Conservation (phyloP, 1,140 invertebrate genomes). For the Helicoverpa zea region DNA sequence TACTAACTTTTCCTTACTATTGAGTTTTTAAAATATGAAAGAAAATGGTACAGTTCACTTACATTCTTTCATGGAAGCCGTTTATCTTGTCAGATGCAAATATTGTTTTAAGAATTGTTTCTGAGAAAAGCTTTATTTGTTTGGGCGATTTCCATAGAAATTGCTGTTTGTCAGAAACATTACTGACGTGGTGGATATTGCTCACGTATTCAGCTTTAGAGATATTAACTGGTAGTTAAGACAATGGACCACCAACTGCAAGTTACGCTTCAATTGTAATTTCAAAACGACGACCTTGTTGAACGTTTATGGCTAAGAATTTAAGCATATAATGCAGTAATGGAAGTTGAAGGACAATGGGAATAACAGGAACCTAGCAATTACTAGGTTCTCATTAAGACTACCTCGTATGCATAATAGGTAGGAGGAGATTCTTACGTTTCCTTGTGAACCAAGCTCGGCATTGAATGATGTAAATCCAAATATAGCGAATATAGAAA, state of each 20-base stretch:
- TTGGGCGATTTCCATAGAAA: neutral
- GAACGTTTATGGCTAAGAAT: slow-evolving; percentile 24
- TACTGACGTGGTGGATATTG: neutral
- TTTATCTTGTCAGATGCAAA: neutral
- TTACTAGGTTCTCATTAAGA: slow-evolving; percentile 12
- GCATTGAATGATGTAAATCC: neutral
- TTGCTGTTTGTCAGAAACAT: neutral
- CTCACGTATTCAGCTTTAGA: neutral
- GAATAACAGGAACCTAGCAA: slow-evolving; percentile 20
- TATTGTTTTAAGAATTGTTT: neutral
- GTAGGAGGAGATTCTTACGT: neutral
- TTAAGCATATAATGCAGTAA: slow-evolving; percentile 10
- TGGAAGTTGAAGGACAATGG: neutral
- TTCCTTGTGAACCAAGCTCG: slow-evolving; percentile 13
- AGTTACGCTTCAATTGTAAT: neutral
- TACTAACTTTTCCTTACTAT: neutral
- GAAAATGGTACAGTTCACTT: neutral
- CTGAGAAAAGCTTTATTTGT: neutral
- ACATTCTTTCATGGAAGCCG: neutral
- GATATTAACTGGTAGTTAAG: slow-evolving; percentile 10
- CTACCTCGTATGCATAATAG: neutral
- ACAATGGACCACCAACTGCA: slow-evolving; percentile 19
- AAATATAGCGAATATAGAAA: neutral
- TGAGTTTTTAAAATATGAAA: too few relatives aligned
- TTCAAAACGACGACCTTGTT: slow-evolving; percentile 26